Evolutionary conservation across 1,140 invertebrate genomes (phyloP).

Genomic region (Ganaspis sp.): DNA sequence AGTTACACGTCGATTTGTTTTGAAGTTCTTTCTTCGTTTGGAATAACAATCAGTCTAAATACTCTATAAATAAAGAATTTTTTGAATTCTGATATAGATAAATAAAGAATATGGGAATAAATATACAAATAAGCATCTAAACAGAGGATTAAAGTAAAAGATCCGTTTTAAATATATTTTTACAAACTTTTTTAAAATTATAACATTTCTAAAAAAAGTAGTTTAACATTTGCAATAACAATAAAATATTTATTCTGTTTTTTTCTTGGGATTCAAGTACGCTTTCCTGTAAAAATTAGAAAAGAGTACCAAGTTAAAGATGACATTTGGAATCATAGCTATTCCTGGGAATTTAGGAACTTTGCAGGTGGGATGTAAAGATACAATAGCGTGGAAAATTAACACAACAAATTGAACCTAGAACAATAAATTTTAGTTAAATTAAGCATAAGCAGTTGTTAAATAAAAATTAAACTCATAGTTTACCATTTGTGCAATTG

Average conservation of each 20-base stretch:
- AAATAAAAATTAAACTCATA: neutral
- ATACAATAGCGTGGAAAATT: neutral
- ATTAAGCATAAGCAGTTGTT: constrained; percentile 37
- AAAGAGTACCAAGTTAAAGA: constrained; percentile 46
- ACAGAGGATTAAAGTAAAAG: too few species aligned
- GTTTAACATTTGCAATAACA: too few species aligned
- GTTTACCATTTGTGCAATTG: constrained; percentile 68
- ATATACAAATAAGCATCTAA: too few species aligned
- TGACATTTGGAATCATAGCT: neutral
- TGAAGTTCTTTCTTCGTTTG: too few species aligned
- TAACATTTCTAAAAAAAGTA: too few species aligned
- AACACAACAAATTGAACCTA: constrained; percentile 40
- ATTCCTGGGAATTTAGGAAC: neutral
- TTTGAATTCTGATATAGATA: too few species aligned
- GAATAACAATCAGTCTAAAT: too few species aligned
- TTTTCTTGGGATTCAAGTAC: constrained; percentile 27
- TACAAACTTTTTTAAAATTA: too few species aligned
- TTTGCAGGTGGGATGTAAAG: constrained; percentile 16
- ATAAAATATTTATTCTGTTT: neutral
- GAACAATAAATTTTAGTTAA: constrained; percentile 32
- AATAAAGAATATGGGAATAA: too few species aligned
- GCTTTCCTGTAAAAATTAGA: constrained; percentile 41
- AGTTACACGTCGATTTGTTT: too few species aligned
- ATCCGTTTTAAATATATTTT: too few species aligned
- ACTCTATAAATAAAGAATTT: too few species aligned